Conservation (phyloP, 2,113 vertebrate genomes). For the Istiophorus platypterus region DNA sequence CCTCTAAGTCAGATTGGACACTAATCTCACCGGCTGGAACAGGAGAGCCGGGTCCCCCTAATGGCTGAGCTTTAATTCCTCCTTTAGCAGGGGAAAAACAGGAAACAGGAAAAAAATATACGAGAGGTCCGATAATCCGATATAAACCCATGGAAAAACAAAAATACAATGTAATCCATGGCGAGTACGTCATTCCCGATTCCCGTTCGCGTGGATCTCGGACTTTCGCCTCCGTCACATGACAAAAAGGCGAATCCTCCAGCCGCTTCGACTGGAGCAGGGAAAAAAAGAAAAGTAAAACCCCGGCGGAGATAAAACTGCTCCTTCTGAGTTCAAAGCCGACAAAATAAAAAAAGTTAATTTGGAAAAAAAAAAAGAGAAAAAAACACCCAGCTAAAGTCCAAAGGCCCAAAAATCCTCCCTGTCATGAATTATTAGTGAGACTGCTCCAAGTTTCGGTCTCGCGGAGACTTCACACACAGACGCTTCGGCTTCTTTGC, state of each 20-base stretch:
- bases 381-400: conserved; percentile 39
- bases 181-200: background rate
- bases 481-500: conserved; percentile 8
- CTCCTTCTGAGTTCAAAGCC: conserved; percentile 31
- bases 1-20: conserved; percentile 32
- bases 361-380: no score
- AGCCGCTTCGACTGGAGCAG: conserved; percentile 16
- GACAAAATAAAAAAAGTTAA: conserved; percentile 34
- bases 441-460: conserved; percentile 43
- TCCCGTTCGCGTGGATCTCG: conserved; percentile 18
- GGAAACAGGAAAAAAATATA: no score
- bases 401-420: conserved; percentile 33
- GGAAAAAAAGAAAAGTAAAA: no score
- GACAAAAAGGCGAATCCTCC: conserved; percentile 1
- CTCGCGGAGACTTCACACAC: conserved; percentile 54
- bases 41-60: background rate
- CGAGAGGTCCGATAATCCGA: no score
- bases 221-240: background rate
- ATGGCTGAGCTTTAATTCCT: background rate
- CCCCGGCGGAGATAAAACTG: background rate
- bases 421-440: conserved; percentile 62
- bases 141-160: background rate
- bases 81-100: background rate
- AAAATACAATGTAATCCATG: background rate
- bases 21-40: conserved; percentile 23